Conservation (phyloP, 2,113 vertebrate genomes). For the Calidris pugnax region DNA sequence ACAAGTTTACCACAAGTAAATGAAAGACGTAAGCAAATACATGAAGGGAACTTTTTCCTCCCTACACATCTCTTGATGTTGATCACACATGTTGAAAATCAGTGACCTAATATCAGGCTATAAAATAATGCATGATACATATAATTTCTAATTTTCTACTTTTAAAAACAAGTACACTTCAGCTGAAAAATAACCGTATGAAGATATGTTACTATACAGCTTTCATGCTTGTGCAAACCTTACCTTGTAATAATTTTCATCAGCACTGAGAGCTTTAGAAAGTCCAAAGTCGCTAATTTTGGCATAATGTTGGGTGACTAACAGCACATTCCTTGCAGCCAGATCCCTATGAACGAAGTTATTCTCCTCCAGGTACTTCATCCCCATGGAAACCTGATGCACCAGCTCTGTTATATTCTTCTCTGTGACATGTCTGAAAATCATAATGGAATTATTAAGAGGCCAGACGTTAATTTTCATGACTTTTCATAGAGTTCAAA, state of each 20-base stretch:
- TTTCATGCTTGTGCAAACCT: background rate
- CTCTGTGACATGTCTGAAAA: conserved; percentile 80
- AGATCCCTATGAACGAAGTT: conserved; percentile 97
- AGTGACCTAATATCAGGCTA: background rate
- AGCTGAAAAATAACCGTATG: background rate
- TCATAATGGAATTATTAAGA: conserved; percentile 15
- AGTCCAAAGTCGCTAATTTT: conserved; percentile 99
- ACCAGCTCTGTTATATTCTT: conserved; percentile 96
- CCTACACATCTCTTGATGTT: background rate
- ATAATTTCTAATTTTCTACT: background rate
- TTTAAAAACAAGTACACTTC: background rate
- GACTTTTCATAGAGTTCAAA: conserved; percentile 3
- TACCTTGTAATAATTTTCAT: conserved; percentile 87
- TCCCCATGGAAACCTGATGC: conserved; percentile 96
- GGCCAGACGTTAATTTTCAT: background rate
- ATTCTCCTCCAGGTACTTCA: conserved; percentile 96
- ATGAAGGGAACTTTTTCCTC: background rate
- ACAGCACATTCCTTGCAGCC: conserved; percentile 93
- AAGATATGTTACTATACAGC: background rate
- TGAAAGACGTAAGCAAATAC: background rate
- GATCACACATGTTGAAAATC: background rate
- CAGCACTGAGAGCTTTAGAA: conserved; percentile 90
- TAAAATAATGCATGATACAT: background rate
- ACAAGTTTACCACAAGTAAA: background rate
- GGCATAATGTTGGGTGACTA: conserved; percentile 97